A percentile compares a stretch with the other conserved stretches of the same genome.
phyloP scores from a whole-genome alignment of 2,797 vertebrate species.

The Ibycter americanus region DNA sequence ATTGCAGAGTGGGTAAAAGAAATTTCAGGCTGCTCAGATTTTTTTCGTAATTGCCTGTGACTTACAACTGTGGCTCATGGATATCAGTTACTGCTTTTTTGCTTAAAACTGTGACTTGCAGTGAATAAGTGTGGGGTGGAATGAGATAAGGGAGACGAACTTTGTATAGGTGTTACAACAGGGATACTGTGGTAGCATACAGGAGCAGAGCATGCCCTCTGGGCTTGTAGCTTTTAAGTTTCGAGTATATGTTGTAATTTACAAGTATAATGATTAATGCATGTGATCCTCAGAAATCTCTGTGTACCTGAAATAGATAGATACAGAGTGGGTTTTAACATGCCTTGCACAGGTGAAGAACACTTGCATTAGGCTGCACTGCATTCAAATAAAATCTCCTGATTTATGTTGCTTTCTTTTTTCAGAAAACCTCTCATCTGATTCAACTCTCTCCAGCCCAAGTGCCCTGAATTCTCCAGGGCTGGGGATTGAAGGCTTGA shows the following conservation, averaged over 20 bases:
- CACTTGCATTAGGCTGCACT: background rate
- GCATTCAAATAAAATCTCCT: background rate
- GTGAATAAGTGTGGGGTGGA: background rate
- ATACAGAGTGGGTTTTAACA: background rate
- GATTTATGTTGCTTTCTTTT: background rate
- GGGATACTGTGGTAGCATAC: background rate
- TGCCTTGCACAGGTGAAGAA: background rate
- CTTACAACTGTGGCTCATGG: background rate
- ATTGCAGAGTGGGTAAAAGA: background rate
- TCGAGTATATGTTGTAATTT: background rate
- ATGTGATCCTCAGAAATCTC: background rate
- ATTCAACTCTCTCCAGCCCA: conserved; percentile 94
- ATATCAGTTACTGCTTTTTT: background rate
- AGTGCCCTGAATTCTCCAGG: conserved; percentile 93
- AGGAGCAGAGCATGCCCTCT: background rate
- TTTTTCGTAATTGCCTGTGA: background rate
- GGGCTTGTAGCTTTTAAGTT: background rate
- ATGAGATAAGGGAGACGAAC: background rate
- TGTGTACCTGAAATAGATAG: background rate
- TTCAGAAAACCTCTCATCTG: conserved; percentile 95
- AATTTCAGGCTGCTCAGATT: background rate
- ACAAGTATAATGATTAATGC: background rate
- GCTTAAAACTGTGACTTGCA: background rate
- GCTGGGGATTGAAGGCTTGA: conserved; percentile 93
- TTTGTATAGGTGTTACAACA: background rate